A percentile compares a stretch with the other conserved stretches of the same genome.
Evolutionary conservation across 2,797 vertebrate genomes (phyloP).

Genomic region (Crenichthys baileyi): DNA sequence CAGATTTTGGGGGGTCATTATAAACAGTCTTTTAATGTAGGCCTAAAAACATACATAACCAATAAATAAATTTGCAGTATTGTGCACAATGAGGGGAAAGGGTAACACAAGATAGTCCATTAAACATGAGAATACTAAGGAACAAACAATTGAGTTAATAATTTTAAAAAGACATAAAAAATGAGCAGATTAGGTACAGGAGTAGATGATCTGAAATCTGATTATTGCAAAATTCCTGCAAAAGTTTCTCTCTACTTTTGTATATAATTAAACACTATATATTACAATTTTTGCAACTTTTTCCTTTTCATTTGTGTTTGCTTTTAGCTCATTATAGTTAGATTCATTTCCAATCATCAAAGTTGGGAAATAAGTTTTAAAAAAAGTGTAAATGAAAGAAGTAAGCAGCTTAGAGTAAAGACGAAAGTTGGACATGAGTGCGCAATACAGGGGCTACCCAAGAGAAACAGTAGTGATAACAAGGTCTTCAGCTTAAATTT

Average conservation of each 20-base stretch:
- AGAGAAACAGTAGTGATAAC: no score
- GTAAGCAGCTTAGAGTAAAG: not conserved
- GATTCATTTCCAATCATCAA: not conserved
- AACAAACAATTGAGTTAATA: not conserved
- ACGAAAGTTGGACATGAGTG: no score
- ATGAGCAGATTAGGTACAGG: not conserved
- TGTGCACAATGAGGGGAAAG: not conserved
- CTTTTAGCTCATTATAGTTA: not conserved
- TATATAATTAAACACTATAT: no score
- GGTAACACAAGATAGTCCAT: not conserved
- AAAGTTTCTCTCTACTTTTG: not conserved
- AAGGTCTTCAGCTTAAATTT: no score
- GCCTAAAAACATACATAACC: not conserved
- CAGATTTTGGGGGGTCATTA: not conserved
- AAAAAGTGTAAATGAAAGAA: not conserved
- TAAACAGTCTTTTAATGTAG: conserved; percentile 4
- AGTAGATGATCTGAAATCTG: not conserved
- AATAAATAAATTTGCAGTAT: not conserved
- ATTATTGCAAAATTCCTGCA: not conserved
- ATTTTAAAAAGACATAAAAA: not conserved
- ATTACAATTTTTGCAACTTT: no score
- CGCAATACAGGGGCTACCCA: no score
- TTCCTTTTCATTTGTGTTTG: not conserved
- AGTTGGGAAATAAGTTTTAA: not conserved
- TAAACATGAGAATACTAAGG: not conserved